Evolutionary conservation across 64 coral and sea anemone genomes (phyloP), one percentile per base, ranked within the genome.

Genomic region (Dendrophyllia cribrosa): DNA sequence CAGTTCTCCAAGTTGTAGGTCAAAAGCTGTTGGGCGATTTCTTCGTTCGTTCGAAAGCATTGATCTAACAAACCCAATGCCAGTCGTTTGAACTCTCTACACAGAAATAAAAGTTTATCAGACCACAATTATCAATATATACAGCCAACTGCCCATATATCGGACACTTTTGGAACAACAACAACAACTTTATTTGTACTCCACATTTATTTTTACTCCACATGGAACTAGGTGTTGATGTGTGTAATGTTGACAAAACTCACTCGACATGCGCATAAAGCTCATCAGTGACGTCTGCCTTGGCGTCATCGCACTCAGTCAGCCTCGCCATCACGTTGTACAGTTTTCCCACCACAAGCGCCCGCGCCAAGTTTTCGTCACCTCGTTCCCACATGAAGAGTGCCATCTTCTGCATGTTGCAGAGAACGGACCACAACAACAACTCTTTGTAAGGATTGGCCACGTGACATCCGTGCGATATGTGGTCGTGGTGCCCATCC

Each of bases 21-120:
- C 44, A 96, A 58, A 43, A 92, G 69, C 24, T 89, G 73, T 58
- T 96, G 94, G 1, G 94, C 62, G 2, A 85, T 43, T 22, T 82
- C 75, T 61, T 96, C 94, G 49, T 96, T 96, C 8, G 85, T 85
- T 58, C 68, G 94, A 72, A 88, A 96, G 61, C 94, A 96, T 26
- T 96, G 83, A 52, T 96, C 86, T 7, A 96, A 52, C 7, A 96
- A 70, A 15, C 53, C 83, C 76, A 96, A 73, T 3, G 94, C 76
- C 56, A 92, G 78, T 62, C 88, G 89, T 46, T 92, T 91, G 20
- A 96, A 96, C 44, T 96, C 94, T 62, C 94, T 96, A 62, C 9
- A 80, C 3, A 72, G 68, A 51, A 58, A 74, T 62, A 4, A n/a
- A 73, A 23, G 46, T 56, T 8, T 53, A 51, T 9, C 0, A 71